A percentile compares a stretch with the other conserved stretches of the same genome.
Evolutionary conservation across 2,888 invertebrate species (phyloP).

Genomic region (Stratiomys singularior): DNA sequence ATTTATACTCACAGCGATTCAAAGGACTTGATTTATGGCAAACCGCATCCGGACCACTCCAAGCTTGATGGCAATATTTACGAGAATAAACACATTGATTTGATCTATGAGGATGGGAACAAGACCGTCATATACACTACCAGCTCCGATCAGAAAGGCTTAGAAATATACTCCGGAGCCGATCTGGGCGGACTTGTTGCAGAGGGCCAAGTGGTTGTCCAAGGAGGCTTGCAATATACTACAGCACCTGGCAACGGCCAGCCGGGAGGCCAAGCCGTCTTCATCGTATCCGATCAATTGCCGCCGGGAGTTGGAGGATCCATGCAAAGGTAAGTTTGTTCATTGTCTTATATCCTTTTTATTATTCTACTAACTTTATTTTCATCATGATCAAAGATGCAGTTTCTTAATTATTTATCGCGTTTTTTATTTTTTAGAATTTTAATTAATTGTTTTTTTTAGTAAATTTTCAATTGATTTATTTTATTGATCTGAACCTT

Average conservation of each 20-base stretch:
- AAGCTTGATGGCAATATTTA: constrained; percentile 51
- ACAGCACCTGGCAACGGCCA: constrained; percentile 58
- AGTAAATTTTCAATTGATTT: too few relatives aligned
- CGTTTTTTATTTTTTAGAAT: too few relatives aligned
- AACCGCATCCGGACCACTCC: constrained; percentile 41
- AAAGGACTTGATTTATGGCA: constrained; percentile 64
- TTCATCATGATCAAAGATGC: too few relatives aligned
- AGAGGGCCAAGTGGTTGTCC: constrained; percentile 65
- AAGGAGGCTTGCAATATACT: constrained; percentile 64
- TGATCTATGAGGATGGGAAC: constrained; percentile 86
- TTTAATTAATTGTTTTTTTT: too few relatives aligned
- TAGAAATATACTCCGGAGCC: constrained; percentile 72
- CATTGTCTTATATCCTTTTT: too few relatives aligned
- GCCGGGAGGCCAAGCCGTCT: constrained; percentile 63
- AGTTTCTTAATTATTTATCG: too few relatives aligned
- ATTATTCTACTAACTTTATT: too few relatives aligned
- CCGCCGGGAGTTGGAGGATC: constrained; percentile 63
- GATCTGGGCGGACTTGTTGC: constrained; percentile 64
- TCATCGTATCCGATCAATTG: constrained; percentile 62
- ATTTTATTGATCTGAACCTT: too few relatives aligned
- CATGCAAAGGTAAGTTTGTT: constrained; percentile 62
- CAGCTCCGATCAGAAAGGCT: constrained; percentile 79
- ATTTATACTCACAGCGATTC: constrained; percentile 65
- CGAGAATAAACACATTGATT: constrained; percentile 72
- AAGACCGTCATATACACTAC: constrained; percentile 86